phyloP scores from a whole-genome alignment of 2,888 invertebrate genomes.

The Dicranocentrus wangi region DNA sequence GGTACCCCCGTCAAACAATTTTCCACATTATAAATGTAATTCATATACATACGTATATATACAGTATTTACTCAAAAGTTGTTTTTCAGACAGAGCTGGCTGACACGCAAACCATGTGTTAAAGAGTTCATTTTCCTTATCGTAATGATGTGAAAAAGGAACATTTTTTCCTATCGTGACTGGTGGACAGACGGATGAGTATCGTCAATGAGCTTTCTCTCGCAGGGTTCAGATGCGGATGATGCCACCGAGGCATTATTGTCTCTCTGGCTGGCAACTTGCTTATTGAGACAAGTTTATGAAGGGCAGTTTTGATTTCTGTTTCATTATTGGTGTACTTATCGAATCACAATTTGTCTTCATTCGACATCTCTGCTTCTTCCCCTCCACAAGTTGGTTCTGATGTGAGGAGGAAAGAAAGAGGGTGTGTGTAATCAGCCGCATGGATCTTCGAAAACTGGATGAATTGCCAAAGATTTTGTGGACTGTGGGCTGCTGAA shows the following conservation, averaged over 20 bases:
- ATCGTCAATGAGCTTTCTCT: slow-evolving; percentile 13
- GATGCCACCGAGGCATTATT: not conserved
- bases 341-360: not conserved
- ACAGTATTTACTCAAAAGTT: slow-evolving; percentile 13
- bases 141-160: slow-evolving; percentile 14
- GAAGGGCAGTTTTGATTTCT: not conserved
- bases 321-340: not conserved
- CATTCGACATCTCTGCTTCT: not conserved
- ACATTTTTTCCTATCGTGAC: slow-evolving; percentile 17
- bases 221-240: not conserved
- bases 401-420: not conserved
- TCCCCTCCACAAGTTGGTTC: not conserved
- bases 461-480: not conserved
- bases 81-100: slow-evolving; percentile 1
- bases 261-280: not conserved
- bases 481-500: not conserved
- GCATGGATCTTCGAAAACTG: not conserved
- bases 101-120: not conserved
- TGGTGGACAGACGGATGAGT: slow-evolving; percentile 20
- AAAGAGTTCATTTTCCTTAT: slow-evolving; percentile 14
- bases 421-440: not conserved
- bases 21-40: too few relatives aligned
- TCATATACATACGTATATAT: too few relatives aligned
- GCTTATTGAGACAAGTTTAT: slow-evolving; percentile 18
- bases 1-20: not conserved